Evolutionary conservation across 2,797 vertebrate species (phyloP), one percentile per base, ranked within the genome.

Genomic region (Lagorchestes hirsutus): DNA sequence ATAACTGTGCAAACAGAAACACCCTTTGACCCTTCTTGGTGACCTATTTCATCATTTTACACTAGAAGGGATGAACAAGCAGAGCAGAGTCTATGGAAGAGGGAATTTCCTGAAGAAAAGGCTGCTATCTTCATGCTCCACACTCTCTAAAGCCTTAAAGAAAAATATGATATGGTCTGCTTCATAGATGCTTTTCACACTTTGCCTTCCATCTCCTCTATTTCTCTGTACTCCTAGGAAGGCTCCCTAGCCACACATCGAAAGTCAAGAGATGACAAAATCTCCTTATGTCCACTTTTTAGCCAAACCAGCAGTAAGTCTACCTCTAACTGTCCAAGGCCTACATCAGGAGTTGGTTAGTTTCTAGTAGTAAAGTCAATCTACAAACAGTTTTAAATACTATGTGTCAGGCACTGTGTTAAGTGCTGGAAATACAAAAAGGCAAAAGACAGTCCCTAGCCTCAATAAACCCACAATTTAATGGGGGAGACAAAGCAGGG

Each of bases 341-440:
- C 67, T 93, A 94, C 93, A 74, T 67, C 40, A 96, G 74, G 57
- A 31, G 40, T 55, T 95, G 62, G 50, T 90, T n/a, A 96, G 90
- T 82, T 29, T 95, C 67, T 91, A 92, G 95, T 93, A 52, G 57
- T 16, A 67, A 67, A 97, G 54, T 92, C 67, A 87, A 87, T 92
- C 62, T 54, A 40, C 11, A 31, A 62, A 28, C n/a, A 93, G n/a
- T 57, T 90, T 82, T 82, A 40, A 46, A 46, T 24, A 40, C n/a
- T 18, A 74, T 46, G 22, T 24, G 74, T 24, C 22, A 82, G 40
- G 9, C 1, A 82, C 22, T 82, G n/a, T 82, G 40, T 3, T 3
- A 46, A 82, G 40, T 18, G n/a, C n/a, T 22, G n/a, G 67, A n/a
- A 74, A 74, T n/a, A 27, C 22, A 27, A 9, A 82, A 82, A 22